A percentile compares a stretch with the other conserved stretches of the same genome.
These are phyloP conservation scores for Drosophila tropicalis DNA, from an alignment of 1,140 invertebrate genomes.

Conservation along the genomic window DNA sequence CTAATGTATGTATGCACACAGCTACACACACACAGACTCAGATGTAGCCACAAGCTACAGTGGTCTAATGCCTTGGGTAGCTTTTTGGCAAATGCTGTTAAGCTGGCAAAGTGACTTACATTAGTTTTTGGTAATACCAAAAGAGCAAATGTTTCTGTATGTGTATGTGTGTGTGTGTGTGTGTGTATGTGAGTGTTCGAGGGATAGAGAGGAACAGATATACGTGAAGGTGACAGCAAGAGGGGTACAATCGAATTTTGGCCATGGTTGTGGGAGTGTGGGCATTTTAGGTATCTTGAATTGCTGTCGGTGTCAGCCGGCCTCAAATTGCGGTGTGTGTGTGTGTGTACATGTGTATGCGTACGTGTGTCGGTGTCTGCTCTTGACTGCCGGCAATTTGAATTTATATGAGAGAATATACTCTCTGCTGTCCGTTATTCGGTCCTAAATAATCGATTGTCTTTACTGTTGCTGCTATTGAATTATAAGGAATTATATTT, in stretches of 20 bases:
- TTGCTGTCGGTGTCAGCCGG: constrained; percentile 17
- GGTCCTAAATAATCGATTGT: constrained; percentile 16
- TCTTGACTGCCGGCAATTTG: constrained; percentile 22
- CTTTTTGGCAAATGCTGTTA: constrained; percentile 20
- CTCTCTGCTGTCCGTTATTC: neutral
- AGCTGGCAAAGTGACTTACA: constrained; percentile 28
- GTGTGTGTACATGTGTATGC: neutral
- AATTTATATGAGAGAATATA: constrained; percentile 8
- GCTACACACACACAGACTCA: neutral
- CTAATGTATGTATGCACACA: neutral
- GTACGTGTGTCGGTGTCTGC: constrained; percentile 4
- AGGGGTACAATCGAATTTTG: constrained; percentile 13
- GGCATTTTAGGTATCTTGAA: constrained; percentile 14
- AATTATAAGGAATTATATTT: constrained; percentile 10
- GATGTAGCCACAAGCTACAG: constrained; percentile 3
- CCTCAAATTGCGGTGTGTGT: constrained; percentile 22
- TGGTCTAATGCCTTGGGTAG: constrained; percentile 15
- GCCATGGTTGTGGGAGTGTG: constrained; percentile 5
- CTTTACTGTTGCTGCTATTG: constrained; percentile 8
- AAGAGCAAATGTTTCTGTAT: constrained; percentile 15
- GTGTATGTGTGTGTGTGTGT: neutral
- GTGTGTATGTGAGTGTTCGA: neutral
- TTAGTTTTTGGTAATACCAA: constrained; percentile 20
- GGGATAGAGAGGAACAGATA: too few relatives aligned
- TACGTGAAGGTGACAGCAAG: neutral